Percentiles rank a stretch among this genome's conserved stretches.
phyloP scores from a whole-genome alignment of 2,888 invertebrate species.

The Catocala fraxini region DNA sequence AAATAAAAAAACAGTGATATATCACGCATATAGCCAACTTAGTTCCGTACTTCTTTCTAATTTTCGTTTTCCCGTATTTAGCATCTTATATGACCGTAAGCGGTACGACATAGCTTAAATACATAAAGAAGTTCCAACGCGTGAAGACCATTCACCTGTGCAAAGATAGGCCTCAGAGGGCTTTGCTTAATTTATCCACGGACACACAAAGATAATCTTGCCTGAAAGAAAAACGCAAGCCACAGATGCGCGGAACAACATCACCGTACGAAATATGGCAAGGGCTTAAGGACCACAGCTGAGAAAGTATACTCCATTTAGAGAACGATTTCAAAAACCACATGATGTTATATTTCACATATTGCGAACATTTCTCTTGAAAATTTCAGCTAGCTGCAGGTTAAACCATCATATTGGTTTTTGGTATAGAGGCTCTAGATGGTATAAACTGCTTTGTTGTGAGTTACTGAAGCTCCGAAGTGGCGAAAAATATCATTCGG shows the following conservation, averaged over 20 bases:
- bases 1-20: too few relatives aligned
- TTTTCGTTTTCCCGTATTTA: too few relatives aligned
- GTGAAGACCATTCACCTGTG: too few relatives aligned
- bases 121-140: too few relatives aligned
- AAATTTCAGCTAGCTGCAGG: background rate
- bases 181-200: too few relatives aligned
- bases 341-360: conserved; percentile 1
- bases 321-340: conserved; percentile 16
- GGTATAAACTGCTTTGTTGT: background rate
- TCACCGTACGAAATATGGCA: conserved; percentile 1
- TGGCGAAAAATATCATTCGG: background rate
- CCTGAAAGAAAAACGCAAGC: background rate
- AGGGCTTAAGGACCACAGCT: conserved; percentile 29
- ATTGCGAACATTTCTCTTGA: background rate
- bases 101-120: too few relatives aligned
- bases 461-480: background rate
- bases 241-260: conserved; percentile 29
- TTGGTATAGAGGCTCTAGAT: background rate
- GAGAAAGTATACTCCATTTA: conserved; percentile 12
- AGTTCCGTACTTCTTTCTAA: too few relatives aligned
- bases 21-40: too few relatives aligned
- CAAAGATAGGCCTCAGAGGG: too few relatives aligned
- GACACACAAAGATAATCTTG: too few relatives aligned
- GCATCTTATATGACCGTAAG: too few relatives aligned
- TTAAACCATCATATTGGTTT: background rate